Evolutionary conservation across 1,140 invertebrate genomes (phyloP).

Genomic region (Ceratosolen solmsi): DNA sequence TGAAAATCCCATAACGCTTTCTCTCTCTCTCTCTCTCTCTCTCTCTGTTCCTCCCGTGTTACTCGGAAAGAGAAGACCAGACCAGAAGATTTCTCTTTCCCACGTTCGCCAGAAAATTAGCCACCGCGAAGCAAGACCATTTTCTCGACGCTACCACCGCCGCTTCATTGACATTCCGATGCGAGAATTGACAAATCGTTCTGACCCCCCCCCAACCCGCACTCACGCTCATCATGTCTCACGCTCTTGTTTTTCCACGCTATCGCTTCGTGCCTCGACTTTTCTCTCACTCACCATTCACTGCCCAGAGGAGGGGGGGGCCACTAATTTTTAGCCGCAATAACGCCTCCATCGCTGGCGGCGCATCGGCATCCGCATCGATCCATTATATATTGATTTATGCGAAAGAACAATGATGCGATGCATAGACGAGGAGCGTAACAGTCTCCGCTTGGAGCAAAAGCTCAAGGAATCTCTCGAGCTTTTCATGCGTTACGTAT

Average conservation of each 20-base stretch:
- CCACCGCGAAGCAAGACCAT: neutral
- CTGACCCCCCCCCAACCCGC: neutral
- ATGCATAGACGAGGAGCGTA: neutral
- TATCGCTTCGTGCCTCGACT: too few species aligned
- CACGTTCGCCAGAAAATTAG: constrained; percentile 35
- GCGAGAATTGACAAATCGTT: constrained; percentile 28
- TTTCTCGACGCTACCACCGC: neutral
- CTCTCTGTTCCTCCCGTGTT: neutral
- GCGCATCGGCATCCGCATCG: neutral
- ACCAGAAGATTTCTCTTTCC: constrained; percentile 40
- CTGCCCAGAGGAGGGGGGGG: too few species aligned
- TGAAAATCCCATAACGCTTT: neutral
- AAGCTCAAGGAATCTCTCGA: neutral
- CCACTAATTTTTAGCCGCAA: neutral
- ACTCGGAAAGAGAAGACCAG: constrained; percentile 4
- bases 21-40: neutral
- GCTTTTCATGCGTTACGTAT: neutral
- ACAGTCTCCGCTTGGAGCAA: neutral
- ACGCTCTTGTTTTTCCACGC: too few species aligned
- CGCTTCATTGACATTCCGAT: constrained; percentile 34
- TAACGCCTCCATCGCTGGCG: neutral
- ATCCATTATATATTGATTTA: constrained; percentile 7
- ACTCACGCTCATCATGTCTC: neutral
- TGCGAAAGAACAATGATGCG: neutral
- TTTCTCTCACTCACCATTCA: too few species aligned